Evolutionary conservation across 2,113 vertebrate species (phyloP), one percentile per base, ranked within the genome.

Genomic region (Maccullochella peelii): DNA sequence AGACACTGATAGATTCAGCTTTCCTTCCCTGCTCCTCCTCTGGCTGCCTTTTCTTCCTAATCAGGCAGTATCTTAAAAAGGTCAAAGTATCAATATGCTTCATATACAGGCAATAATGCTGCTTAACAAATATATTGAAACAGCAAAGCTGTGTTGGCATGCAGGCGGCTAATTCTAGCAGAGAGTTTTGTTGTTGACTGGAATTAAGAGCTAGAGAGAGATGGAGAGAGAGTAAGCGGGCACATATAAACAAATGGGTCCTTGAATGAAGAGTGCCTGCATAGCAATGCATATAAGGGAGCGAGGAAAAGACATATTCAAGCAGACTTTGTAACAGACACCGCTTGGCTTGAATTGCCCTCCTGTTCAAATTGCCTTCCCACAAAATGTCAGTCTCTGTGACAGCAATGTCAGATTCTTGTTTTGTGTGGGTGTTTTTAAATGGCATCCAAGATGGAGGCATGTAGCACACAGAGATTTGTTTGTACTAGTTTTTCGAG

Each of bases 361-460:
- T 69, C 77, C 83, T 88, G 72, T 84, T 86, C 40, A 82, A 75
- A 82, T 78, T 78, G 66, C 69, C 55, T 84, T 86, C 65, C 50
- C 21, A 55, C 65, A 58, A 88, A 89, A 86, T 86, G 89, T 86
- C 66, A 82, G 69, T 58, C 61, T 82, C 16, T 54, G 25, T 62
- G 36, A 66, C 82, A 47, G 54, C 67, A 9, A 40, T 63, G 85
- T 84, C 79, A 59, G 79, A 63, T 69, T 82, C 61, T 72, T 77
- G 62, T 70, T 83, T 73, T 20, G 66, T 84, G 69, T 70, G 80
- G 66, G 79, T 59, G 74, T 88, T 80, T n/a, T 80, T 80, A 71
- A 81, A 86, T 77, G 82, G 81, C 77, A 73, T 79, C 58, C 52
- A 69, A 69, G 54, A 80, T 80, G 67, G 77, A 72, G 79, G 68